These are phyloP conservation scores for Acipenser oxyrinchus DNA, from an alignment of 2,797 vertebrate species.

Conservation along the genomic window DNA sequence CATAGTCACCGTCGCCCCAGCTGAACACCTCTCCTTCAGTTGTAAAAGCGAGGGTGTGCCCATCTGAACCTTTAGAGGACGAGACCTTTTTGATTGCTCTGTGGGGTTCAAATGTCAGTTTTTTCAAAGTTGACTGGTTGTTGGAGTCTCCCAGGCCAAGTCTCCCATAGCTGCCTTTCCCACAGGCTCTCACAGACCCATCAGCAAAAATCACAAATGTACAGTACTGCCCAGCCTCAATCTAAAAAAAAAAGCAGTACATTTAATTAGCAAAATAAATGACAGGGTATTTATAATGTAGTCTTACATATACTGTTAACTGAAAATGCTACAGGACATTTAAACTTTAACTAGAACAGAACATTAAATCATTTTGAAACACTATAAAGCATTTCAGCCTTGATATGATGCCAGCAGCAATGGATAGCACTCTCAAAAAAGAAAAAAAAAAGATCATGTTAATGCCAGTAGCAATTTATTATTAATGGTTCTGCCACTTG, in stretches of 20 bases:
- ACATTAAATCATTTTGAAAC: too few relatives aligned
- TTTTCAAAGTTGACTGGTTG: slow-evolving; percentile 73
- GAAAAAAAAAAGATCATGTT: too few relatives aligned
- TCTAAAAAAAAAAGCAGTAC: slow-evolving; percentile 40
- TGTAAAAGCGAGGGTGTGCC: slow-evolving; percentile 67
- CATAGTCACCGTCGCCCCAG: slow-evolving; percentile 72
- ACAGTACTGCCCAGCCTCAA: slow-evolving; percentile 73
- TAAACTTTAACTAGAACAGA: too few relatives aligned
- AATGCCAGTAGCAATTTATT: too few relatives aligned
- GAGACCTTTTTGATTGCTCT: slow-evolving; percentile 71
- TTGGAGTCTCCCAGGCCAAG: slow-evolving; percentile 70
- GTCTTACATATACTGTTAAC: neutral
- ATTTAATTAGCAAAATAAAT: slow-evolving; percentile 3
- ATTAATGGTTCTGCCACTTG: too few relatives aligned
- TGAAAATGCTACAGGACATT: neutral
- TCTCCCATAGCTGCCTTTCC: slow-evolving; percentile 72
- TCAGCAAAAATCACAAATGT: slow-evolving; percentile 72
- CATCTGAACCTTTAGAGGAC: slow-evolving; percentile 72
- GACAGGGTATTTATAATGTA: neutral
- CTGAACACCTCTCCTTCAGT: slow-evolving; percentile 75
- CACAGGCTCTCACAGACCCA: slow-evolving; percentile 69
- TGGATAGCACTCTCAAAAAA: too few relatives aligned
- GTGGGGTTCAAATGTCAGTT: slow-evolving; percentile 72
- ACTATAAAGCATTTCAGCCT: too few relatives aligned
- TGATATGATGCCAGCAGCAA: too few relatives aligned